Evolutionary conservation across 2,113 vertebrate species (phyloP), one percentile per base, ranked within the genome.

Genomic region (Pelecanoides urinatrix): DNA sequence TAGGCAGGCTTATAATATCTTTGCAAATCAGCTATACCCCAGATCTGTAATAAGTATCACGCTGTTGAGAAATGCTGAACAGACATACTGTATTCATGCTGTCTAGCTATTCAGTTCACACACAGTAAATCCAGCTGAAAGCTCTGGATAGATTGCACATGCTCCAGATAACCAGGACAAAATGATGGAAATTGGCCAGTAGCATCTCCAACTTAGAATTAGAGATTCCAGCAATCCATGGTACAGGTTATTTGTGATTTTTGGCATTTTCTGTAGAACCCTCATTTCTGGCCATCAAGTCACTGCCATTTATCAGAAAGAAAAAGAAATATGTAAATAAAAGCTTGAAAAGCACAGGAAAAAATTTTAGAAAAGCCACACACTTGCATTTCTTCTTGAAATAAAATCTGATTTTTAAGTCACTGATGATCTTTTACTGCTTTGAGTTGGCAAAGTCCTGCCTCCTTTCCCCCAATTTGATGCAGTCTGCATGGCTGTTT

Each of bases 61-160:
- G 2, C 42, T 74, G 38, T 29, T 56, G 52, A 32, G 76, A 91
- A 63, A 53, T 71, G 55, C 68, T 94, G 72, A 95, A 56, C 21
- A 94, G 82, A 72, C 63, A 55, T 19, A 20, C 8, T 26, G 18
- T 38, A 59, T 84, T 94, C 68, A 42, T 36, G 52, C 20, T 74
- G 25, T 58, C 83, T 42, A 73, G 29, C 11, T 89, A 52, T 86
- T 81, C 65, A 67, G n/a, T 87, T 88, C 79, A 27, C 53, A 73
- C 16, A 52, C 12, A 77, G 55, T 50, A 91, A 95, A 89, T 44
- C 42, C 84, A 85, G 36, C 32, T 87, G 72, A 94, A 96, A 97
- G 68, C 52, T 77, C 68, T 86, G 76, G 59, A 71, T 27, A 55
- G 67, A 52, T 50, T 62, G 50, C 26, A 63, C 10, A 19, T 84